Evolutionary conservation across 1,140 invertebrate genomes (phyloP).

Genomic region (Solen grandis): DNA sequence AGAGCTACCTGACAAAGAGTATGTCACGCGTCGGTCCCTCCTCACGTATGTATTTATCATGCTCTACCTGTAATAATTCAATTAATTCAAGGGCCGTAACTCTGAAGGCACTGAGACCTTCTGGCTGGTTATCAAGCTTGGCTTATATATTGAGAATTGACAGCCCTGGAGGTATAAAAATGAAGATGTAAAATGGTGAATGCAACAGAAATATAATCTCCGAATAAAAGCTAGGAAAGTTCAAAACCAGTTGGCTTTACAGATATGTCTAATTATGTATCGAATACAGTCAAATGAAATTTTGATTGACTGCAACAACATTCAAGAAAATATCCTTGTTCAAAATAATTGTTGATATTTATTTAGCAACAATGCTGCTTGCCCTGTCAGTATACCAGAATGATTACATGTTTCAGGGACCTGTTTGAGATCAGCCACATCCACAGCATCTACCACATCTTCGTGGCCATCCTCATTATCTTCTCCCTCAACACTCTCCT

Average conservation of each 20-base stretch:
- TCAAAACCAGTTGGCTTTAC: background rate
- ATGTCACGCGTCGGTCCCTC: conserved; percentile 86
- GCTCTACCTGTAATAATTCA: too few species aligned
- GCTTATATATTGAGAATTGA: background rate
- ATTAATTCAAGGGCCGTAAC: too few species aligned
- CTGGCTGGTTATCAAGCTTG: background rate
- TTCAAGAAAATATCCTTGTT: too few species aligned
- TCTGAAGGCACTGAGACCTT: background rate
- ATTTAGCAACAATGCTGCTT: background rate
- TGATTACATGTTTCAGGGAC: conserved; percentile 83
- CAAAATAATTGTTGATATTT: too few species aligned
- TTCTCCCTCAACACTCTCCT: conserved; percentile 87
- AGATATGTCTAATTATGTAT: too few species aligned
- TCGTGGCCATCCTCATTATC: conserved; percentile 89
- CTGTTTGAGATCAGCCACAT: conserved; percentile 90
- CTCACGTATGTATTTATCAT: conserved; percentile 83
- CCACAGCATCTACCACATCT: conserved; percentile 91
- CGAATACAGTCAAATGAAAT: too few species aligned
- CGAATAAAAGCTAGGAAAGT: background rate
- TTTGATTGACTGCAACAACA: too few species aligned
- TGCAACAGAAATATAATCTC: background rate
- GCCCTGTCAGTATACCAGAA: background rate
- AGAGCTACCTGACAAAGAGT: conserved; percentile 85
- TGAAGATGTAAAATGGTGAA: background rate
- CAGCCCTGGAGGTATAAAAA: background rate